A percentile compares a stretch with the other conserved stretches of the same genome.
Evolutionary conservation across 2,797 vertebrate species (phyloP).

Genomic region (Onychomys torridus): DNA sequence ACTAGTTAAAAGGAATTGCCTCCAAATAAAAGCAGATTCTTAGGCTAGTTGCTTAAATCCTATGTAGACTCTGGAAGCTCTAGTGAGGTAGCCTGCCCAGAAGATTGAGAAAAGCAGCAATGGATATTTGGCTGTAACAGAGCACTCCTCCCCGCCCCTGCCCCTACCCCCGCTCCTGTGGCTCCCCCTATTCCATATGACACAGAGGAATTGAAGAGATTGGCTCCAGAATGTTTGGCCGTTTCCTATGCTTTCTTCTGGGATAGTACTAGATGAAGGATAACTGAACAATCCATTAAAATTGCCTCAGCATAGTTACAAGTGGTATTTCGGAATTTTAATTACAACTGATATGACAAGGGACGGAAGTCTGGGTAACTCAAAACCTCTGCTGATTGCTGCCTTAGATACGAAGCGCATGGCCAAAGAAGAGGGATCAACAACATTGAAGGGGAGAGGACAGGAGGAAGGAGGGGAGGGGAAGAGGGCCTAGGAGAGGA

Average conservation of each 20-base stretch:
- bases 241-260: background rate
- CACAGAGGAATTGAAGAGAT: background rate
- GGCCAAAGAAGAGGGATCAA: background rate
- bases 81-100: background rate
- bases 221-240: too few relatives aligned
- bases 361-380: background rate
- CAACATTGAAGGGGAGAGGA: background rate
- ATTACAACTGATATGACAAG: background rate
- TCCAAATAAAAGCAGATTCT: background rate
- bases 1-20: background rate
- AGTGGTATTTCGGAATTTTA: background rate
- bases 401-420: background rate
- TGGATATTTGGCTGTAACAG: background rate
- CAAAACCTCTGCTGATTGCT: background rate
- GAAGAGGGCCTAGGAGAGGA: background rate
- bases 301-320: background rate
- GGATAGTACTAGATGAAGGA: too few relatives aligned
- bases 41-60: background rate
- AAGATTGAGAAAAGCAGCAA: background rate
- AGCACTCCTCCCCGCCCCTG: too few relatives aligned
- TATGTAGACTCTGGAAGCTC: background rate
- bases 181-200: background rate
- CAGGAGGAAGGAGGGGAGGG: fast-evolving
- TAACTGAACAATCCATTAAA: background rate
- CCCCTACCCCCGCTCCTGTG: too few relatives aligned